Percentiles rank a stretch among this genome's conserved stretches.
Evolutionary conservation across 2,888 invertebrate genomes (phyloP).

Genomic region (Drosophila nr. perissopoda): DNA sequence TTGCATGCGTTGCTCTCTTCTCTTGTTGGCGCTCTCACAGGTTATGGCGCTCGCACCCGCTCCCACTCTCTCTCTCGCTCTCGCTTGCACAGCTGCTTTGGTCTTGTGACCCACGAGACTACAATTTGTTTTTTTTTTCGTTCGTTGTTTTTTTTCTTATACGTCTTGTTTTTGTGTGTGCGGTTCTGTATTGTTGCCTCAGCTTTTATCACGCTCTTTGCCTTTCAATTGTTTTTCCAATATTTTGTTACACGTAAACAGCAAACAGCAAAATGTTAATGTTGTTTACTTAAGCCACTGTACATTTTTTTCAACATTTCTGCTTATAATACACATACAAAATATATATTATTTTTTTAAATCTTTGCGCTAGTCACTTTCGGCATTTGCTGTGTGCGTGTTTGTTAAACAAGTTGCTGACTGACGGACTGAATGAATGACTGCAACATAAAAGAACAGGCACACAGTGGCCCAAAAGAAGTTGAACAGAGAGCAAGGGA

Average conservation of each 20-base stretch:
- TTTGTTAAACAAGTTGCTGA: constrained; percentile 70
- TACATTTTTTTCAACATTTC: constrained; percentile 20
- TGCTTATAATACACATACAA: constrained; percentile 3
- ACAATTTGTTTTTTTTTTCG: constrained; percentile 37
- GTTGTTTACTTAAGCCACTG: constrained; percentile 40
- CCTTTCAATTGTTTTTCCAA: constrained; percentile 62
- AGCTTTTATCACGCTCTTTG: constrained; percentile 72
- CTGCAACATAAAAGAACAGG: constrained; percentile 54
- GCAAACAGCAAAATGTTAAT: constrained; percentile 31
- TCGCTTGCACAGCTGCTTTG: constrained; percentile 46
- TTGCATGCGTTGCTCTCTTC: constrained; percentile 39
- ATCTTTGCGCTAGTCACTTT: constrained; percentile 14
- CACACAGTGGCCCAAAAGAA: constrained; percentile 57
- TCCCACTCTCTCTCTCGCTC: constrained; percentile 11
- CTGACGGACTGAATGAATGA: constrained; percentile 41
- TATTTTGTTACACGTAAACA: constrained; percentile 59
- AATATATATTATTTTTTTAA: constrained; percentile 2
- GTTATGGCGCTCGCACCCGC: not conserved
- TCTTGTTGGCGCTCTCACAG: constrained; percentile 1
- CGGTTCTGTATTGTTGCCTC: constrained; percentile 65
- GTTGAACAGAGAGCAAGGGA: constrained; percentile 39
- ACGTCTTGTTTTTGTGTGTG: constrained; percentile 44
- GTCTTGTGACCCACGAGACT: constrained; percentile 74
- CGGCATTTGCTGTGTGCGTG: constrained; percentile 36
- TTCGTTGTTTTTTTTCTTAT: constrained; percentile 18